Evolutionary conservation across 2,113 vertebrate genomes (phyloP), one percentile per base, ranked within the genome.

Genomic region (Cololabis saira): DNA sequence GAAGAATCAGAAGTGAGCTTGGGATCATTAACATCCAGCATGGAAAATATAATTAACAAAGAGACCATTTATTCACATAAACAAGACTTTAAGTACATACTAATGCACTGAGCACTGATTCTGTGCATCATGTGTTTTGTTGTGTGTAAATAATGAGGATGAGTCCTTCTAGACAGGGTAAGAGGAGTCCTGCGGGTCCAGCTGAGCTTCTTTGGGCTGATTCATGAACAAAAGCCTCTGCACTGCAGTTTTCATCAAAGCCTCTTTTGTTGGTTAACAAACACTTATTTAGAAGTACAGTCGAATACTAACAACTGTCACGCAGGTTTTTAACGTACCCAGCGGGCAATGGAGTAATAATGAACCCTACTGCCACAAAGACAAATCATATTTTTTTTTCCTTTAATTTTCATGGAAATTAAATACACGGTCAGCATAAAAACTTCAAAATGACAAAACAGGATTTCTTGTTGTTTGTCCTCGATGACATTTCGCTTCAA

Each of bases 91-190:
- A 47, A 40, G 30, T 52, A 40, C 48, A 65, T 33, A 41, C 44
- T 6, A 17, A 52, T 43, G 24, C 12, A 17, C 53, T 6, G 43
- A 68, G 50, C 33, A 7, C 33, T 11, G 33, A 37, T 4, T 7
- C 1, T 30, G 43, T 42, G 55, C 51, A 21, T 61, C 43, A 49
- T 58, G 45, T 41, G 60, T 72, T 68, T 50, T 47, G 52, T 51
- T 64, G 65, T 58, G 62, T 71, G 67, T 78, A 84, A 70, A 75
- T 82, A 73, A 87, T 81, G 75, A 60, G 86, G 75, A 55, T 21
- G 56, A 61, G 47, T 56, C 42, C 75, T 67, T 73, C 65, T 52
- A 43, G 65, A 69, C 76, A 61, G 61, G 45, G 49, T 24, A 78
- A 48, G 27, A 52, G 43, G 75, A 72, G 60, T 76, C 75, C 57